Base-by-base conservation (phyloP, 2,797 vertebrate species). In the Enteromius argenteus region DNA sequence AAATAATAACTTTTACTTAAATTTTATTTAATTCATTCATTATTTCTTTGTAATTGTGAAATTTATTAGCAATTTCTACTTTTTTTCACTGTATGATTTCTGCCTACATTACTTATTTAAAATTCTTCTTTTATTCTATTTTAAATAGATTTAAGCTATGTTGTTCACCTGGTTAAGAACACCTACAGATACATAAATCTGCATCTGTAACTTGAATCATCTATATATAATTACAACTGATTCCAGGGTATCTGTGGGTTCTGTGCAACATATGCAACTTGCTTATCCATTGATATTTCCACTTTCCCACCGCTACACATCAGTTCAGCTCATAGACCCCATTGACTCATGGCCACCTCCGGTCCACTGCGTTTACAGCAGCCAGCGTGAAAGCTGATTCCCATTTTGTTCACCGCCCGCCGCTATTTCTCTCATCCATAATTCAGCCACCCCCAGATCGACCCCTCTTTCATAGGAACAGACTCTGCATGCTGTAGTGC, bases 401-500 rank as follows among this genome's bases (percentile, higher is more conserved):
- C 72, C 88, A 75, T 90, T 92, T 91, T 92, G 84, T 88, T 77
- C 58, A 23, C 74, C 4, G 37, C 67, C 86, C 75, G 87, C 84
- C 80, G 87, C 87, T 85, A 83, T 86, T 84, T 79, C 51, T 69
- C 88, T 93, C 91, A 93, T 94, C 90, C 86, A 92, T 94, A 92
- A 94, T 94, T 91, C 85, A 93, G 69, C 86, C 90, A 91, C 88
- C 91, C 89, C 89, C 85, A 84, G 64, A 21, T 75, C 90, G 91
- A 93, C 93, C 93, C 86, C 84, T 0, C 44, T 80, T 87, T 87
- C 81, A 58, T 81, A 82, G 87, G 79, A 82, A 80, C 89, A 86
- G 84, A 80, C 87, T 87, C 74, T 85, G 76, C 58, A 77, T 81
- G 80, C 79, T 87, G 84, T 81, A 85, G 81, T 79, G 71, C 80